phyloP scores from a whole-genome alignment of 2,888 invertebrate genomes.

The Andrena bucephala region DNA sequence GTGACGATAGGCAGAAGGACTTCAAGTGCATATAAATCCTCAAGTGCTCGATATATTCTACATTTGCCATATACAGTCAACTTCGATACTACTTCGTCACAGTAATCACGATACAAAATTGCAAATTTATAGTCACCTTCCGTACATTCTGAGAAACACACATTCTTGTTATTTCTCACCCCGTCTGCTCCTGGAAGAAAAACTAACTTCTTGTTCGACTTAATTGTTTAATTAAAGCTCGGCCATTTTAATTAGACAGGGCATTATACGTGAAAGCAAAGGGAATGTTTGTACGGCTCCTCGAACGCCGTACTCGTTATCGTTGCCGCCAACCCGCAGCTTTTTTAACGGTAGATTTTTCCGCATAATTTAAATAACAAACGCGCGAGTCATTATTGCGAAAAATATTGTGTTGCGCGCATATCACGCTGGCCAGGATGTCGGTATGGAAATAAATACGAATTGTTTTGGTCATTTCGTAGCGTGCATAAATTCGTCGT shows the following conservation, averaged over 20 bases:
- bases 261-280: conserved; percentile 5
- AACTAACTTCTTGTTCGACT: neutral
- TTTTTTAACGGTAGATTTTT: conserved; percentile 27
- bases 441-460: conserved; percentile 8
- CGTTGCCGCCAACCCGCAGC: neutral
- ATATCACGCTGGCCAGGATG: neutral
- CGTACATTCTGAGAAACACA: no score
- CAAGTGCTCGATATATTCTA: no score
- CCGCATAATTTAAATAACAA: conserved; percentile 35
- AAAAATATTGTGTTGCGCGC: neutral
- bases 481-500: neutral
- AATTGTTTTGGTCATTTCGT: neutral
- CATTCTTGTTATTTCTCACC: no score
- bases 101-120: no score
- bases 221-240: neutral
- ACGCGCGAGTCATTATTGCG: conserved; percentile 18
- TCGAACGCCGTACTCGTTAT: conserved; percentile 29
- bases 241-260: neutral
- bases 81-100: no score
- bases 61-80: no score
- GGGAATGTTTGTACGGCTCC: conserved; percentile 4
- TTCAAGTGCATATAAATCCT: no score
- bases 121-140: no score
- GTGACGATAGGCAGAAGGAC: no score
- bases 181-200: neutral